Conservation (phyloP, 2,113 vertebrate species). For the Myotis brandtii region DNA sequence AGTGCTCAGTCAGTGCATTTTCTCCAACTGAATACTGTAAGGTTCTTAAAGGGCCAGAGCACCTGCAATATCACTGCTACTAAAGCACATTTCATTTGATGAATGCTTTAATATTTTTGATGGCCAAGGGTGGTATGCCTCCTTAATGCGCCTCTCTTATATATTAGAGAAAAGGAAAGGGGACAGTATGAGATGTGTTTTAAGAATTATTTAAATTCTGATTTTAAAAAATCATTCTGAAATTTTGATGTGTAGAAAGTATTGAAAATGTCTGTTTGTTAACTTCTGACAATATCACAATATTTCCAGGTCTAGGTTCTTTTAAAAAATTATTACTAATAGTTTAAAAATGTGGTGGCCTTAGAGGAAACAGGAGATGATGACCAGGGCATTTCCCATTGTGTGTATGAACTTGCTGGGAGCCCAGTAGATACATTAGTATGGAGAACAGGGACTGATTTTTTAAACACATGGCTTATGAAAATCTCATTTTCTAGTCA, state of each 20-base stretch:
- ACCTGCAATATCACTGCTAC: neutral
- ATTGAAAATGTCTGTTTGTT: neutral
- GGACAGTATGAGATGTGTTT: neutral
- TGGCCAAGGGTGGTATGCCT: neutral
- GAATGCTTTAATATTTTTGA: constrained; percentile 23
- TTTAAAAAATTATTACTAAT: constrained; percentile 2
- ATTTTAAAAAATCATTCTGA: neutral
- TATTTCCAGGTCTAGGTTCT: neutral
- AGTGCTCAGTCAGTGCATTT: neutral
- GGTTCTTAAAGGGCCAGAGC: constrained; percentile 56
- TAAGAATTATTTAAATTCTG: constrained; percentile 43
- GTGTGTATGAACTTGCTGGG: neutral
- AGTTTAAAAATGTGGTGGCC: neutral
- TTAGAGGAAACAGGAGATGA: neutral
- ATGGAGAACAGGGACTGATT: neutral
- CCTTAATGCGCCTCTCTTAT: neutral
- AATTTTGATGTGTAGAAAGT: constrained; percentile 21
- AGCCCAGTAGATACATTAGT: neutral
- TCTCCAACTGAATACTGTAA: constrained; percentile 6
- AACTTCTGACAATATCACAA: neutral
- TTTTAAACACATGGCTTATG: neutral
- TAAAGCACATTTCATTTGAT: neutral
- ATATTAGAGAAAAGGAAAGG: neutral
- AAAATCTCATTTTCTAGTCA: constrained; percentile 57
- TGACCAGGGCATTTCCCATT: neutral